A percentile compares a stretch with the other conserved stretches of the same genome.
These are phyloP conservation scores for Tillus elongatus DNA, from an alignment of 2,888 invertebrate genomes.

Conservation along the genomic window DNA sequence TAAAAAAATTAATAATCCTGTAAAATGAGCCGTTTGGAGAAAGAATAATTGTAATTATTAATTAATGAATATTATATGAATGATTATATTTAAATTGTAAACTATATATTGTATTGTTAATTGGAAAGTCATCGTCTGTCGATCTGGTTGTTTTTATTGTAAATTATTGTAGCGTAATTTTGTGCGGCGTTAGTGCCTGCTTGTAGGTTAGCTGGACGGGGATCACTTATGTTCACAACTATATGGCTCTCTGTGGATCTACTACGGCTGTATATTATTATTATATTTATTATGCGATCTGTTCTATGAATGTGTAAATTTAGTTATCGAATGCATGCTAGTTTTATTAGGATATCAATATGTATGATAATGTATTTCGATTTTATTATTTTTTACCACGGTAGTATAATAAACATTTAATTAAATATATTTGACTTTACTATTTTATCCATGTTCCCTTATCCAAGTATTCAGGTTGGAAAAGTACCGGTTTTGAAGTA, in stretches of 20 bases:
- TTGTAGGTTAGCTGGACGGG: conserved; percentile 45
- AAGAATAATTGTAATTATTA: conserved; percentile 18
- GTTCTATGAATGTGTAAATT: conserved; percentile 38
- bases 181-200: conserved; percentile 23
- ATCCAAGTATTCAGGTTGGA: too few relatives aligned
- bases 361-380: conserved; percentile 42
- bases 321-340: conserved; percentile 41
- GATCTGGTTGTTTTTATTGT: conserved; percentile 18
- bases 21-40: conserved; percentile 41
- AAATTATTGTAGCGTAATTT: conserved; percentile 18
- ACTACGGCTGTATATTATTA: conserved; percentile 40
- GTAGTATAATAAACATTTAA: conserved; percentile 36
- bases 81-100: conserved; percentile 31
- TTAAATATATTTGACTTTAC: too few relatives aligned
- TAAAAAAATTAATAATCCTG: conserved; percentile 35
- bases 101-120: conserved; percentile 24
- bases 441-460: too few relatives aligned
- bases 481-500: too few relatives aligned
- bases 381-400: conserved; percentile 43
- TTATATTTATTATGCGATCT: conserved; percentile 39
- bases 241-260: conserved; percentile 34
- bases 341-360: conserved; percentile 39
- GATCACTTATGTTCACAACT: conserved; percentile 40
- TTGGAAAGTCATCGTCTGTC: conserved; percentile 4
- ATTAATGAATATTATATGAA: too few relatives aligned